These are phyloP conservation scores for Hirundo rustica DNA, from an alignment of 2,797 vertebrate genomes.

Conservation along the genomic window DNA sequence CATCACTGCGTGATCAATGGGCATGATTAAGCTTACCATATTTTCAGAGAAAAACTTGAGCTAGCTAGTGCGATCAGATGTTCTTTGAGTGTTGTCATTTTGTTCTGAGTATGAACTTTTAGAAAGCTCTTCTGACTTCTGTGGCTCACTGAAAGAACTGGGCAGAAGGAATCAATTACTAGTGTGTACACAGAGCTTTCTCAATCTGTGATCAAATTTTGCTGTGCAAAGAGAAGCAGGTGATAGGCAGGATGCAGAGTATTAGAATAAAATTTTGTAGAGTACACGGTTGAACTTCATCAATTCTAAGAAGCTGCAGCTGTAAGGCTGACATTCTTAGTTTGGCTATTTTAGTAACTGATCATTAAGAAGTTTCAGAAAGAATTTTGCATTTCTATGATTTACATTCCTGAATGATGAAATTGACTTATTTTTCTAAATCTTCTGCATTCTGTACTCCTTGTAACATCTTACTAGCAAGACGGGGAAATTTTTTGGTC, in stretches of 20 bases:
- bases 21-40: not conserved
- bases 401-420: constrained; percentile 29
- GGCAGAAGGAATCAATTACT: not conserved
- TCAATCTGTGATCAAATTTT: not conserved
- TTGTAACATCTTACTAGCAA: not conserved
- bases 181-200: not conserved
- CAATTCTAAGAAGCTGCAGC: constrained; percentile 43
- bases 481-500: constrained; percentile 1
- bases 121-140: not conserved
- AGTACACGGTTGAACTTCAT: not conserved
- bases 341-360: constrained; percentile 39
- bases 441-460: not conserved
- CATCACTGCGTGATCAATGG: not conserved
- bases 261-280: not conserved
- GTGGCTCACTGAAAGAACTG: not conserved
- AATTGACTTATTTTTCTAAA: constrained; percentile 20
- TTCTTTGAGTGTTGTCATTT: not conserved
- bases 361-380: constrained; percentile 45
- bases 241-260: not conserved
- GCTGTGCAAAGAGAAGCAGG: not conserved
- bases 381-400: not conserved
- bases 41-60: not conserved
- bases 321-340: constrained; percentile 36
- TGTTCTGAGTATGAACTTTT: not conserved
- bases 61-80: not conserved